Percentiles rank a stretch among this genome's conserved stretches.
These are phyloP conservation scores for Doris montereyensis DNA, from an alignment of 2,888 invertebrate genomes.

Conservation along the genomic window DNA sequence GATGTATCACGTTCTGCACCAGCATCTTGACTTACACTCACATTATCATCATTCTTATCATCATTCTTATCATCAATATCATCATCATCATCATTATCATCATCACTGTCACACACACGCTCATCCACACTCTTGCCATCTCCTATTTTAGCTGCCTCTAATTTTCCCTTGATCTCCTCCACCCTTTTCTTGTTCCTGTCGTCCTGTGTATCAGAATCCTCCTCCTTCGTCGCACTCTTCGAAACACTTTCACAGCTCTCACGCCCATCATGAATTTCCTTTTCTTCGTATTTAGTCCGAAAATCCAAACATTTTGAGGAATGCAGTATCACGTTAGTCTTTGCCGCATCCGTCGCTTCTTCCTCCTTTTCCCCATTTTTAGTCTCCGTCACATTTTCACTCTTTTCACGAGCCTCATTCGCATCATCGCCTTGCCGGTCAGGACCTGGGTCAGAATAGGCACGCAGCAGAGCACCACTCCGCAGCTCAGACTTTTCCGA, in stretches of 20 bases:
- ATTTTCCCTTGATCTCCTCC: conserved; percentile 31
- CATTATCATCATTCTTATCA: not conserved
- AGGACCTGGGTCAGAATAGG: conserved; percentile 33
- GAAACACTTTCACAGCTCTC: not conserved
- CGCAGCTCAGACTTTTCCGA: conserved; percentile 11
- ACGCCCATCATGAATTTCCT: no score
- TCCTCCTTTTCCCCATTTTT: not conserved
- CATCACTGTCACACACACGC: not conserved
- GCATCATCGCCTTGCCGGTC: not conserved
- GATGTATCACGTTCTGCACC: no score
- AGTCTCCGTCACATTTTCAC: not conserved
- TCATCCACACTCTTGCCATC: not conserved
- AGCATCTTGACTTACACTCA: not conserved
- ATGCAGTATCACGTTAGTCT: not conserved
- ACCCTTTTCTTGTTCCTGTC: conserved; percentile 30
- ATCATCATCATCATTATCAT: conserved; percentile 27
- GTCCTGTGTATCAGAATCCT: not conserved
- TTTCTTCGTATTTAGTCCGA: not conserved
- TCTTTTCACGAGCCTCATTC: no score
- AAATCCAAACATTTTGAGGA: not conserved
- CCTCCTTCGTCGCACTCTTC: not conserved
- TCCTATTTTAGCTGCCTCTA: not conserved
- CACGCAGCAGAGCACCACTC: not conserved
- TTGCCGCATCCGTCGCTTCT: not conserved
- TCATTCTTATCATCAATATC: not conserved